Percentiles rank a stretch among this genome's conserved stretches.
These are phyloP conservation scores for Rhinogobius similis DNA, from an alignment of 2,113 vertebrate species.

Conservation along the genomic window DNA sequence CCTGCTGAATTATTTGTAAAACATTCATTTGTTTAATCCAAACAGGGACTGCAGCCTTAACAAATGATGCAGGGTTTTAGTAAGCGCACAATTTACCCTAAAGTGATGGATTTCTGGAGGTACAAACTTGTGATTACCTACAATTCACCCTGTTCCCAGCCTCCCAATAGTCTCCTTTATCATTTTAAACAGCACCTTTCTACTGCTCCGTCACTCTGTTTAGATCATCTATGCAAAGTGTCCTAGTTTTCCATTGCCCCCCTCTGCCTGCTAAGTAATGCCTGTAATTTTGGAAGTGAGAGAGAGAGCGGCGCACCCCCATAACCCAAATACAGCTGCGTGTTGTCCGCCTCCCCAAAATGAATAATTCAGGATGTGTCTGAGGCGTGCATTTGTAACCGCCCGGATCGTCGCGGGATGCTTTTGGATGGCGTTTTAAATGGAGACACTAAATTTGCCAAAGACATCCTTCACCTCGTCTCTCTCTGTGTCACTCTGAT, in stretches of 20 bases:
- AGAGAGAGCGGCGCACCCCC: slow-evolving; percentile 46
- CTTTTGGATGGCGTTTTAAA: slow-evolving; percentile 28
- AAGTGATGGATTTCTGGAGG: neutral
- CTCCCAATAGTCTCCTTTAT: slow-evolving; percentile 11
- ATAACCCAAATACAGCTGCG: slow-evolving; percentile 77
- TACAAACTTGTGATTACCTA: slow-evolving; percentile 5
- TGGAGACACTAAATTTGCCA: slow-evolving; percentile 31
- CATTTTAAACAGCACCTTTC: slow-evolving; percentile 22
- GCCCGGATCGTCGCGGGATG: slow-evolving; percentile 61
- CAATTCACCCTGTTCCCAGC: neutral
- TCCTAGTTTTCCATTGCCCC: slow-evolving; percentile 58
- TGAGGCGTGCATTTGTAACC: slow-evolving; percentile 71
- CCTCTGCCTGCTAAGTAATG: slow-evolving; percentile 63
- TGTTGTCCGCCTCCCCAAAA: slow-evolving; percentile 61
- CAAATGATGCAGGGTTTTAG: slow-evolving; percentile 3
- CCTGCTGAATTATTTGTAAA: slow-evolving; percentile 28
- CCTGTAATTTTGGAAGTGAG: slow-evolving; percentile 58
- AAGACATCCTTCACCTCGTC: slow-evolving; percentile 43
- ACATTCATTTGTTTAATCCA: slow-evolving; percentile 22
- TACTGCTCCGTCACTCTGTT: slow-evolving; percentile 37
- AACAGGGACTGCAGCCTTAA: neutral
- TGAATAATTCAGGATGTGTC: slow-evolving; percentile 78
- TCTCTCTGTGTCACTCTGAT: slow-evolving; percentile 32
- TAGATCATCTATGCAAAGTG: slow-evolving; percentile 63
- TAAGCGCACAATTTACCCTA: neutral